phyloP scores from a whole-genome alignment of 2,113 vertebrate genomes.

The Eubucco bourcierii region DNA sequence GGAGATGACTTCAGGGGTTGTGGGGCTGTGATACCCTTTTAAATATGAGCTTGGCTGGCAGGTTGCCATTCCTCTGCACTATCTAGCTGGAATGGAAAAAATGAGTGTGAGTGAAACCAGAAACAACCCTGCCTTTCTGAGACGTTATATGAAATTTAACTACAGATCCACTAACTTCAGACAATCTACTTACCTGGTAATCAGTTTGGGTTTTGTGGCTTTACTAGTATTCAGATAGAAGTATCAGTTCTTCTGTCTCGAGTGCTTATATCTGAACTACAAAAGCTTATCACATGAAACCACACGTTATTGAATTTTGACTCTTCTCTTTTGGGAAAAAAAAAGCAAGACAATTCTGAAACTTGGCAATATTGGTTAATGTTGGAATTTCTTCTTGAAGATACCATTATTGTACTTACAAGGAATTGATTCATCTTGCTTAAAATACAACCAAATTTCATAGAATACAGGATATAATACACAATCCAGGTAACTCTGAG shows the following conservation, averaged over 20 bases:
- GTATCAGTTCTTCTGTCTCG: rapidly evolving
- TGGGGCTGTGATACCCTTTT: background rate
- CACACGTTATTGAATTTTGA: background rate
- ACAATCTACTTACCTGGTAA: background rate
- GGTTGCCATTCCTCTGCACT: background rate
- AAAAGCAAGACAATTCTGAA: background rate
- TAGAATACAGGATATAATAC: background rate
- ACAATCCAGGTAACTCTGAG: background rate
- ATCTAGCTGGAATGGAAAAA: background rate
- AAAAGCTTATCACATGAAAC: background rate
- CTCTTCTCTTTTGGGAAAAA: background rate
- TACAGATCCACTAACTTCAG: background rate
- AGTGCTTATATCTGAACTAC: background rate
- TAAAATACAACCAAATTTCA: background rate
- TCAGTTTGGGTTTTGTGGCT: background rate
- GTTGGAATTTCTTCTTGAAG: background rate
- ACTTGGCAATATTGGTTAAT: background rate
- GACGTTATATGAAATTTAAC: background rate
- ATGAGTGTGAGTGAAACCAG: background rate
- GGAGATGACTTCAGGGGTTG: background rate
- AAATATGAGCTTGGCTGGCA: background rate
- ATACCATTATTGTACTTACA: background rate
- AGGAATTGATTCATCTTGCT: background rate
- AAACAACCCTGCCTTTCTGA: background rate
- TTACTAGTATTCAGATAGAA: background rate